Evolutionary conservation across 2,888 invertebrate genomes (phyloP), one percentile per base, ranked within the genome.

Genomic region (Xiphydria camelus): DNA sequence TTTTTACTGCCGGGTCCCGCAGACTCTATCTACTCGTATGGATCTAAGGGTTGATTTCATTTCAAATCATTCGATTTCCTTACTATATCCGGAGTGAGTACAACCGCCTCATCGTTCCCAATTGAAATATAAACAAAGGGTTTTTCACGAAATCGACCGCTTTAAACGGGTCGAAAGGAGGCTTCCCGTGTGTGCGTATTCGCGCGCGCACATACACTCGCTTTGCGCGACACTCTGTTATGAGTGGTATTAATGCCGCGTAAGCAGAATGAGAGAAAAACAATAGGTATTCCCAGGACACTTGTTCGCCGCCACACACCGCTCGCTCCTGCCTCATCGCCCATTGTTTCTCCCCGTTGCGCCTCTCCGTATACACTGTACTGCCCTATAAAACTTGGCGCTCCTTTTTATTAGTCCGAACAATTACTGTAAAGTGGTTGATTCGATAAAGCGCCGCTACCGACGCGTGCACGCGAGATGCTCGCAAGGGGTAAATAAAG

Each of bases 361-460:
- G 10, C 20, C 36, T 15, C 6, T 9, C n/a, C n/a, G n/a, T n/a
- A 12, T 20, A 21, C 14, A 12, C 18, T 14, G 20, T 32, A 25
- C 29, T 25, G 25, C 41, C 22, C 36, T 31, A 41, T 12, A 41
- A 48, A 44, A 48, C 37, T 26, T 18, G 26, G 15, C 25, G 38
- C 12, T 36, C 35, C 40, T 42, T 53, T 57, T 50, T 57, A 53
- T 55, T 49, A 61, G 46, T 35, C 20, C 25, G 41, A 47, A 58
- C 57, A 62, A 57, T 63, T 59, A 61, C 57, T 35, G 48, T 44
- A 49, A 50, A 59, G 53, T 54, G 47, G 47, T 47, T 48, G 49
- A 55, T 45, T 46, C 46, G 51, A 57, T 50, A 49, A 53, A 59
- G 45, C 45, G 48, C 19, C 15, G 4, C 14, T 17, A 6, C 2